phyloP scores from a whole-genome alignment of 2,113 vertebrate genomes.

The Toxotes chatareus region DNA sequence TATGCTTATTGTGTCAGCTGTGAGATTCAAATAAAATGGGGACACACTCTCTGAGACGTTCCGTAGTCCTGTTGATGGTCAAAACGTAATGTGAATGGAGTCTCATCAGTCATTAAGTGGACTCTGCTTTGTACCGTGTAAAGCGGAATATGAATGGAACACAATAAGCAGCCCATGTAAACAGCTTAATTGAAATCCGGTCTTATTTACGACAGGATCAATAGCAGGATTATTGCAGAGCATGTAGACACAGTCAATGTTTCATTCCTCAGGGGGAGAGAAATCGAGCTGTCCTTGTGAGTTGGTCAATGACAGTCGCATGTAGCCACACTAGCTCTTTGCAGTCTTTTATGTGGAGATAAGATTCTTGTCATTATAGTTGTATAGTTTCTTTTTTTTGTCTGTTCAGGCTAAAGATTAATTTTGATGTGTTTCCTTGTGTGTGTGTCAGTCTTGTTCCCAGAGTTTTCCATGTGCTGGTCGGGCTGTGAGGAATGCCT shows the following conservation, averaged over 20 bases:
- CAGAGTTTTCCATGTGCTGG: constrained; percentile 95
- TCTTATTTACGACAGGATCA: constrained; percentile 44
- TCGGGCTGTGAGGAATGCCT: constrained; percentile 92
- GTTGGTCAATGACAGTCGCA: constrained; percentile 38
- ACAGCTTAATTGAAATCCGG: constrained; percentile 57
- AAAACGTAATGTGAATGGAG: constrained; percentile 19
- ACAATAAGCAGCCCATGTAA: constrained; percentile 34
- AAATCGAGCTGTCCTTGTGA: constrained; percentile 62
- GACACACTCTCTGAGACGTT: too few relatives aligned
- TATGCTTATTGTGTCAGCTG: neutral
- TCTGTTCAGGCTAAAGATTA: neutral
- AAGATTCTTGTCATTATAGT: neutral
- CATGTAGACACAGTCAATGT: constrained; percentile 45
- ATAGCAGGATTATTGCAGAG: constrained; percentile 50
- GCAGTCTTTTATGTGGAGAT: constrained; percentile 4
- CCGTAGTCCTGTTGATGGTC: neutral
- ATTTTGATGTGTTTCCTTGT: constrained; percentile 20
- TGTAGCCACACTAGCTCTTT: constrained; percentile 18
- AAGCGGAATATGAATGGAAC: constrained; percentile 23
- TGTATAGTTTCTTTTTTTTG: neutral
- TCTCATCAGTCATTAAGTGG: neutral
- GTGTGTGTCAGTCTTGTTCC: constrained; percentile 89
- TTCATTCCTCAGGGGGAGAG: constrained; percentile 55
- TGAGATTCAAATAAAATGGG: neutral
- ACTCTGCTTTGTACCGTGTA: neutral